Evolutionary conservation across 2,797 vertebrate genomes (phyloP).

Genomic region (Coendou prehensilis): DNA sequence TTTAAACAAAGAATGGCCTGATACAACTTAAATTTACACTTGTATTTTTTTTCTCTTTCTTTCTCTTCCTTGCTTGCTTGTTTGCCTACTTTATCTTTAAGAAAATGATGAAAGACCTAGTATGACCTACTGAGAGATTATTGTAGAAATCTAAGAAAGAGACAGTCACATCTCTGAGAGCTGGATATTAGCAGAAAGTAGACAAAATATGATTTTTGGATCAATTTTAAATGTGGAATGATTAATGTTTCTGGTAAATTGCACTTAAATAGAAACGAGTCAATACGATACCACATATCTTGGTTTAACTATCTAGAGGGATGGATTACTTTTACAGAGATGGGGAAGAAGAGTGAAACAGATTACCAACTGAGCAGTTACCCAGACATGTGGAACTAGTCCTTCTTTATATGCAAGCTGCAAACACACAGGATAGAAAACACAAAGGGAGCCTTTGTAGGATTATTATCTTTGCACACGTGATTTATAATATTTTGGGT

Average conservation of each 20-base stretch:
- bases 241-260: not conserved
- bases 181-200: not conserved
- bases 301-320: not conserved
- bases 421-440: not conserved
- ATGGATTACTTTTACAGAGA: not conserved
- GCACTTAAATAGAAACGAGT: not conserved
- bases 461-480: not conserved
- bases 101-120: not conserved
- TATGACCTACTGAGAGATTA: not conserved
- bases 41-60: not conserved
- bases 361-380: not conserved
- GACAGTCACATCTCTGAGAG: not conserved
- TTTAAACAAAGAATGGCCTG: not conserved
- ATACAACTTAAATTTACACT: not conserved
- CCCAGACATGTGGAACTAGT: not conserved
- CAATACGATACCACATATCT: not conserved
- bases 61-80: not conserved
- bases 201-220: not conserved
- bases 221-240: not conserved
- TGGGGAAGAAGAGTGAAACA: not conserved
- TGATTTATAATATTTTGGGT: not conserved
- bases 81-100: not conserved
- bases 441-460: not conserved
- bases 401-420: not conserved
- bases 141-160: not conserved